A percentile compares a stretch with the other conserved stretches of the same genome.
Evolutionary conservation across 92 coral and sea anemone genomes (phyloP).

Genomic region (Scolanthus callimorphus): DNA sequence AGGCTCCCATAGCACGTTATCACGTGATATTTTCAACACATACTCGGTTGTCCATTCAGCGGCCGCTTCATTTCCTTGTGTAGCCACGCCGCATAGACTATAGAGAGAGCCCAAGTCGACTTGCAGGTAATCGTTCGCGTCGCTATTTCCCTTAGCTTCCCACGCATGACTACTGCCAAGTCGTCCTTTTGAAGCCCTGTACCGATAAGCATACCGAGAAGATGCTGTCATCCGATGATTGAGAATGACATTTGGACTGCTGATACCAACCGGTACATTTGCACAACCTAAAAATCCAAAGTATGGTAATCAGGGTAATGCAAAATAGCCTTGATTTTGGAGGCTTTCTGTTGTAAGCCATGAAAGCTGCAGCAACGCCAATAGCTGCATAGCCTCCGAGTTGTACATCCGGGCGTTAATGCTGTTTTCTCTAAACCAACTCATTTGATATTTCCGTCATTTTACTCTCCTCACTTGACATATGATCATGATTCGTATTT

Average conservation of each 20-base stretch:
- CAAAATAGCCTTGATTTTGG: not conserved
- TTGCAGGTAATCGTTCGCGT: conserved; percentile 3
- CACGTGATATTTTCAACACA: not conserved
- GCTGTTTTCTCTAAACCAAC: too few species aligned
- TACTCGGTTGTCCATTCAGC: conserved; percentile 17
- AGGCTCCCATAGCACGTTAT: too few species aligned
- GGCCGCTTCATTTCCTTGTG: conserved; percentile 1
- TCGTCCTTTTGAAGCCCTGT: not conserved
- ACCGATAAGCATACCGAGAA: not conserved
- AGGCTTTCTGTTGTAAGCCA: too few species aligned
- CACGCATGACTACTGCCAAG: not conserved
- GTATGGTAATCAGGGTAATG: not conserved
- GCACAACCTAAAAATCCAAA: not conserved
- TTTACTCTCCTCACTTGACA: too few species aligned
- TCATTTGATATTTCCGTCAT: too few species aligned
- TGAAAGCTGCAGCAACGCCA: too few species aligned
- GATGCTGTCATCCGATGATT: conserved; percentile 14
- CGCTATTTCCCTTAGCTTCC: not conserved
- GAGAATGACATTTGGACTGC: not conserved
- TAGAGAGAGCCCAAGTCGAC: conserved; percentile 5
- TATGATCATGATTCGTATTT: too few species aligned
- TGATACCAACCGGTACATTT: conserved; percentile 2
- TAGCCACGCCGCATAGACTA: conserved; percentile 2
- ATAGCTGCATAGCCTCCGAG: too few species aligned
- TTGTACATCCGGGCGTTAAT: too few species aligned